phyloP scores from a whole-genome alignment of 2,888 invertebrate species.

The Cancer borealis region DNA sequence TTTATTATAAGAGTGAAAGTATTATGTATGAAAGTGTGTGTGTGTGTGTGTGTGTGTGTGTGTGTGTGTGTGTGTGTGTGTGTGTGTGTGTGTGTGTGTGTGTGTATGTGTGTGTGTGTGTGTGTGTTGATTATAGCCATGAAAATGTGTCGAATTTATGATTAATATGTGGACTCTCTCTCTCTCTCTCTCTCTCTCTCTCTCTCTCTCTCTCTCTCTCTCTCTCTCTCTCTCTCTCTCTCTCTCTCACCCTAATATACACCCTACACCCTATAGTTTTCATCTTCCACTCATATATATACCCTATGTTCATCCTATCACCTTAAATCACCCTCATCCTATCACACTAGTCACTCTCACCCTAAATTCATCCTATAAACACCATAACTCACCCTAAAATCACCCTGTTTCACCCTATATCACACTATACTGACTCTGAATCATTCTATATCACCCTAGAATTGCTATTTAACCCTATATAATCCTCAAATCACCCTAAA shows the following conservation, averaged over 20 bases:
- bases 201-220: conserved; percentile 63
- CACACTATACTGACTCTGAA: too few species aligned
- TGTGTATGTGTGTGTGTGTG: neutral
- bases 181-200: conserved; percentile 73
- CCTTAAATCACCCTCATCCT: neutral
- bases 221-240: conserved; percentile 71
- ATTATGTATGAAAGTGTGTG: conserved; percentile 1
- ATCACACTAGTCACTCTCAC: too few species aligned
- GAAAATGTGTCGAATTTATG: too few species aligned
- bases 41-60: conserved; percentile 20
- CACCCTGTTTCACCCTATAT: neutral
- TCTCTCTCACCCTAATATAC: conserved; percentile 35
- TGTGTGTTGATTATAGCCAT: too few species aligned
- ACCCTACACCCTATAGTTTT: neutral
- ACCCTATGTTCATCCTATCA: neutral
- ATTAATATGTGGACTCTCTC: too few species aligned
- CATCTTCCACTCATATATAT: neutral
- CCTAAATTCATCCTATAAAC: too few species aligned
- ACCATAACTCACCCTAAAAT: too few species aligned
- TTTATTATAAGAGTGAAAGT: too few species aligned
- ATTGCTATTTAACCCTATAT: too few species aligned
- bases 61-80: conserved; percentile 20
- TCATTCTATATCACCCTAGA: too few species aligned
- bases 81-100: conserved; percentile 14
- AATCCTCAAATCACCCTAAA: too few species aligned